Evolutionary conservation across 2,888 invertebrate genomes (phyloP), one percentile per base, ranked within the genome.

Genomic region (Piscicola geometra): DNA sequence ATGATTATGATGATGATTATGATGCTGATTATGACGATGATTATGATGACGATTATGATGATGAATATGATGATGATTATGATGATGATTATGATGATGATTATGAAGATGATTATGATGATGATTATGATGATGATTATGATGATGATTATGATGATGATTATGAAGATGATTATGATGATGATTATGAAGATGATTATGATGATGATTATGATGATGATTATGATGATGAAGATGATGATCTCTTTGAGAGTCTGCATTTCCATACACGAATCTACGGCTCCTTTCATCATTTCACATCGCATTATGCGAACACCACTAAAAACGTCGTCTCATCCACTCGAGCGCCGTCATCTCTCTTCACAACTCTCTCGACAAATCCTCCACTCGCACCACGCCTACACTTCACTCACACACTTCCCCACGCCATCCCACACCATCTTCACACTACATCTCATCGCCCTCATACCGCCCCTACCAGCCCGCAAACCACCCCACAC

Each of bases 401-500:
- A n/a, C n/a, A n/a, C n/a, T n/a, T n/a, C n/a, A n/a, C n/a, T n/a
- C n/a, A n/a, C n/a, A n/a, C n/a, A n/a, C n/a, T n/a, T n/a, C n/a
- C n/a, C n/a, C n/a, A n/a, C n/a, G n/a, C n/a, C n/a, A n/a, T n/a
- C n/a, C n/a, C n/a, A n/a, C n/a, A n/a, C n/a, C n/a, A n/a, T 30
- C 50, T n/a, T 71, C 71, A 5, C 35, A 50, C 47, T 41, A 35
- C 41, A 64, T 64, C 30, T n/a, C n/a, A n/a, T n/a, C 28, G 28
- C 18, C 30, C 64, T 12, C 28, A 3, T 28, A 3, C 30, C 64
- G 9, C 9, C 18, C 64, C 28, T 28, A 3, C 25, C 3, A 64
- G 5, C 64, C 30, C 64, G 18, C 25, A 5, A 21, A 12, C 30
- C 64, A 64, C 25, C 64, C 9, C 64, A 3, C 30, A 64, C 21